phyloP scores from a whole-genome alignment of 2,113 vertebrate species.

The Ceyx margarethae region DNA sequence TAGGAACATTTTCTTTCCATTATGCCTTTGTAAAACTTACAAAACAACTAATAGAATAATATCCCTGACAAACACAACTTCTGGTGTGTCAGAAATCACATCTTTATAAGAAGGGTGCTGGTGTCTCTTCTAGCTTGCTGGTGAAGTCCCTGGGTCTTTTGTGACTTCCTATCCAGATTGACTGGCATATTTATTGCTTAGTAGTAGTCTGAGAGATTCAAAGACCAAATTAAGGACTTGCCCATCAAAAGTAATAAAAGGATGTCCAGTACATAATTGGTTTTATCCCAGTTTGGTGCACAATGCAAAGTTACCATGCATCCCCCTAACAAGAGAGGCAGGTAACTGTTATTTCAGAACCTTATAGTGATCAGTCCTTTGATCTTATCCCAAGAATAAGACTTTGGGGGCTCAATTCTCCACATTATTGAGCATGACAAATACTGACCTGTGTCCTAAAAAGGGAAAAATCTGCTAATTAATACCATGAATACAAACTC shows the following conservation, averaged over 20 bases:
- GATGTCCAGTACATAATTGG: not conserved
- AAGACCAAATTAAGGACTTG: not conserved
- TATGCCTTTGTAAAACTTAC: not conserved
- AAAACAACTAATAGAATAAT: not conserved
- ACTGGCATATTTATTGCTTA: not conserved
- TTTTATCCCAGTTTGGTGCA: not conserved
- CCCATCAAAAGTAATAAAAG: not conserved
- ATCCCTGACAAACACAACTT: not conserved
- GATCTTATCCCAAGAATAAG: not conserved
- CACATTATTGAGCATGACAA: not conserved
- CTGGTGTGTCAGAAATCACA: not conserved
- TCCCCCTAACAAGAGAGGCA: not conserved
- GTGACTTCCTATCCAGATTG: not conserved
- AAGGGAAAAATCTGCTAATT: slow-evolving; percentile 18
- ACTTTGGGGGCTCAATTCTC: not conserved
- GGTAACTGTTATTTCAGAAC: not conserved
- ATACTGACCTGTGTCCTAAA: not conserved
- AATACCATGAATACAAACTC: slow-evolving; percentile 13
- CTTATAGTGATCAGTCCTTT: not conserved
- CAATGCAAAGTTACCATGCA: not conserved
- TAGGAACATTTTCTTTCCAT: not conserved
- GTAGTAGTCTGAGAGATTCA: not conserved
- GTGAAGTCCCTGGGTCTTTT: not conserved
- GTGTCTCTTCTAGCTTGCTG: not conserved
- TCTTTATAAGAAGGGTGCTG: not conserved